Conservation (phyloP, 1,140 invertebrate genomes). For the Danaus melanippus region DNA sequence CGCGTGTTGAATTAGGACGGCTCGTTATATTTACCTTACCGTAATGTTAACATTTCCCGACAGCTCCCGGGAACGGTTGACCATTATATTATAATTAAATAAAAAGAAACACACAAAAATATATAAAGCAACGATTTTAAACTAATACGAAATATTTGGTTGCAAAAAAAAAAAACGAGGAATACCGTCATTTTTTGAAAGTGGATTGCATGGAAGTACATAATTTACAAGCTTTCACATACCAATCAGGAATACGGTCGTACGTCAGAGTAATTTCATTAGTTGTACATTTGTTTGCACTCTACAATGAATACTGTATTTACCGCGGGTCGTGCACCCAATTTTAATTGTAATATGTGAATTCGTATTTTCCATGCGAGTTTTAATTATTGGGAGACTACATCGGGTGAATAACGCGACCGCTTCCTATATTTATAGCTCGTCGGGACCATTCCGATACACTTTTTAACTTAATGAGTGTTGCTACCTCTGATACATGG, state of each 20-base stretch:
- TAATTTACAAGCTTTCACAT: constrained; percentile 2
- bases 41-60: constrained; percentile 20
- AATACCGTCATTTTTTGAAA: not conserved
- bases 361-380: constrained; percentile 67
- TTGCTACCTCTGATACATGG: constrained; percentile 40
- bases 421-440: constrained; percentile 61
- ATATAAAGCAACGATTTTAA: constrained; percentile 5
- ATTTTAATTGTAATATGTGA: constrained; percentile 70
- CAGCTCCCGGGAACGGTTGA: constrained; percentile 9
- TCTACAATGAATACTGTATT: constrained; percentile 50
- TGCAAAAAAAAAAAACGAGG: not conserved
- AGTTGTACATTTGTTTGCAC: constrained; percentile 29
- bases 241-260: constrained; percentile 22
- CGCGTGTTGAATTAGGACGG: constrained; percentile 52
- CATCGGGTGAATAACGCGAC: constrained; percentile 67
- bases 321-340: constrained; percentile 48
- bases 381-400: constrained; percentile 72
- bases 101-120: constrained; percentile 8
- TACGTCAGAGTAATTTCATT: constrained; percentile 36
- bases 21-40: constrained; percentile 31
- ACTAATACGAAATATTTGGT: not conserved
- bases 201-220: not conserved
- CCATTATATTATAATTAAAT: not conserved
- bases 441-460: constrained; percentile 56
- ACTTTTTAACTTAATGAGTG: constrained; percentile 70